Conservation (phyloP, 2,888 invertebrate genomes). For the Brachylomia viminalis region DNA sequence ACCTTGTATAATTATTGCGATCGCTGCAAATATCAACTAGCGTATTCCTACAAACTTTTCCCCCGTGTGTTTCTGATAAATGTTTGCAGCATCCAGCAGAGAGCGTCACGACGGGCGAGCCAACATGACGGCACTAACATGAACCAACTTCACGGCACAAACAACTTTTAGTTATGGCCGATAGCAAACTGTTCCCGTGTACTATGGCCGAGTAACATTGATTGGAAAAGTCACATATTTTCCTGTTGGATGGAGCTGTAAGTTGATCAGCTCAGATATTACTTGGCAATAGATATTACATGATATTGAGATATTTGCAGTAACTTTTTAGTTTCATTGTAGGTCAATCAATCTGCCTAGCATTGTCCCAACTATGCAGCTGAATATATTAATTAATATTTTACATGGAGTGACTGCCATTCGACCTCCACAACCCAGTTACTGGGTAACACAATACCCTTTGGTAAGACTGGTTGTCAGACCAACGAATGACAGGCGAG, state of each 20-base stretch:
- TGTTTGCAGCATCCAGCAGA: slow-evolving; percentile 32
- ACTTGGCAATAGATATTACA: background rate
- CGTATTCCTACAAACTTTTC: background rate
- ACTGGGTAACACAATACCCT: background rate
- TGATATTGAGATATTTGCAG: background rate
- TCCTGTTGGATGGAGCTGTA: slow-evolving; percentile 10
- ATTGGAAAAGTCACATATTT: slow-evolving; percentile 47
- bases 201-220: slow-evolving; percentile 18
- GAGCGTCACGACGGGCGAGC: slow-evolving; percentile 31
- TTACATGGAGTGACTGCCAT: too few species aligned
- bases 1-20: too few species aligned
- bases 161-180: slow-evolving; percentile 56
- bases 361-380: too few species aligned
- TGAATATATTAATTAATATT: too few species aligned
- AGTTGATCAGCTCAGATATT: slow-evolving; percentile 6
- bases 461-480: too few species aligned
- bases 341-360: too few species aligned
- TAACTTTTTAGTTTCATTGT: background rate
- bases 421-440: background rate
- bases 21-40: too few species aligned
- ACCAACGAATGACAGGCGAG: too few species aligned
- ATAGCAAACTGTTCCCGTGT: slow-evolving; percentile 35
- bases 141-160: slow-evolving; percentile 57
- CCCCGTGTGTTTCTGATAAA: slow-evolving; percentile 8
- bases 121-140: slow-evolving; percentile 42